Base-by-base conservation (phyloP, 2,797 vertebrate genomes). In the Chaetophractus vellerosus region DNA sequence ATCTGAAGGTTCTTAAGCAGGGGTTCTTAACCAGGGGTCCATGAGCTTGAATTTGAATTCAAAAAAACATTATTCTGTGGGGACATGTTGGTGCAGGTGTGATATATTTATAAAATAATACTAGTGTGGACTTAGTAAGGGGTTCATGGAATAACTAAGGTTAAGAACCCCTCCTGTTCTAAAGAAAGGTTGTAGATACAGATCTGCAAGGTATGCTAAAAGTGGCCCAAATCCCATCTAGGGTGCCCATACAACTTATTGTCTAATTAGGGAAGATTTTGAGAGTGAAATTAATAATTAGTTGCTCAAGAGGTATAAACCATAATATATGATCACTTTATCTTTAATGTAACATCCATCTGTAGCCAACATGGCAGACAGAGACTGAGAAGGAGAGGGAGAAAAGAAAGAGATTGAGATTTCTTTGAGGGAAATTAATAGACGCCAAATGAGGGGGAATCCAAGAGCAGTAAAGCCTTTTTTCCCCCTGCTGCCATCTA, bases 1-100 rank as follows among this genome's bases (percentile, higher is more conserved):
- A 21, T 80, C 61, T 59, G 79, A 74, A 94, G 38, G 69, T 33
- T 76, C 66, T 87, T 33, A 94, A 91, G 33, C 72, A 88, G 89
- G 31, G 5, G 45, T 9, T 45, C 45, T 45, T 45, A 45, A 45
- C 45, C 10, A 45, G 45, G 45, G 45, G 10, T 45, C 45, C 45
- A 45, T 45, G 45, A 45, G 45, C 45, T 45, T 45, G 45, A 45
- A 45, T 45, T 45, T 9, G 9, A 45, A 45, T 9, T 6, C 5
- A 10, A 45, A 45, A 45, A 45, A 8, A 45, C 45, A 45, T 45
- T 5, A 8, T 45, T 38, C 38, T 45, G 45, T 45, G 45, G 45
- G 45, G 8, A 5, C 45, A 45, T 45, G 45, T 45, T 9, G 45
- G 45, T 45, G 10, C 45, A 45, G 45, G 45, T 45, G 8, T 45